Conservation (phyloP, 1,140 invertebrate genomes). For the Anoplolepis gracilipes region DNA sequence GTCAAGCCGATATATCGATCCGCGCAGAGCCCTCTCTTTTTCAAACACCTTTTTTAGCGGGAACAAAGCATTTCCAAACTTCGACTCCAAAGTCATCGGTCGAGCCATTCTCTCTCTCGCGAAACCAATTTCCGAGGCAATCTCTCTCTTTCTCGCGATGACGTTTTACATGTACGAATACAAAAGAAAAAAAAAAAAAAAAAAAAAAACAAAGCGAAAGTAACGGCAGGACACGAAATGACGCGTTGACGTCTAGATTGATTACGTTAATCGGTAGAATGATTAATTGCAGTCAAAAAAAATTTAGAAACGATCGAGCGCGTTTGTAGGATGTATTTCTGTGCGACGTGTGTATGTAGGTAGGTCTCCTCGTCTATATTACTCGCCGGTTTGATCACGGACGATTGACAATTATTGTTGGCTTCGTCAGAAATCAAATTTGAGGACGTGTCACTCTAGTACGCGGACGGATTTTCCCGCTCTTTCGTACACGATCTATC, state of each 20-base stretch:
- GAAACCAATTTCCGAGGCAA: constrained; percentile 43
- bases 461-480: constrained; percentile 12
- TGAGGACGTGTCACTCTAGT: constrained; percentile 35
- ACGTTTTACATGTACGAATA: background rate
- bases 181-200: background rate
- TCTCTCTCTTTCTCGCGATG: background rate
- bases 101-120: constrained; percentile 35
- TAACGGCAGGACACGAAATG: constrained; percentile 18
- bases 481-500: constrained; percentile 30
- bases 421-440: constrained; percentile 52
- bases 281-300: constrained; percentile 41
- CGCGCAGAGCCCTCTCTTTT: constrained; percentile 36
- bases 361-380: background rate
- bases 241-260: constrained; percentile 46
- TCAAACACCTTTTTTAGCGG: constrained; percentile 56
- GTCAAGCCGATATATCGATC: constrained; percentile 59
- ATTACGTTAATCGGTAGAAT: constrained; percentile 47
- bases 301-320: constrained; percentile 34
- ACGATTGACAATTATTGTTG: constrained; percentile 51
- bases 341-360: background rate
- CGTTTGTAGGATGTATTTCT: background rate
- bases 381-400: constrained; percentile 11
- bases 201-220: background rate
- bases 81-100: constrained; percentile 43
- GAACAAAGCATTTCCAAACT: constrained; percentile 58